These are phyloP conservation scores for Urocolius indicus DNA, from an alignment of 2,113 vertebrate genomes.

Conservation along the genomic window DNA sequence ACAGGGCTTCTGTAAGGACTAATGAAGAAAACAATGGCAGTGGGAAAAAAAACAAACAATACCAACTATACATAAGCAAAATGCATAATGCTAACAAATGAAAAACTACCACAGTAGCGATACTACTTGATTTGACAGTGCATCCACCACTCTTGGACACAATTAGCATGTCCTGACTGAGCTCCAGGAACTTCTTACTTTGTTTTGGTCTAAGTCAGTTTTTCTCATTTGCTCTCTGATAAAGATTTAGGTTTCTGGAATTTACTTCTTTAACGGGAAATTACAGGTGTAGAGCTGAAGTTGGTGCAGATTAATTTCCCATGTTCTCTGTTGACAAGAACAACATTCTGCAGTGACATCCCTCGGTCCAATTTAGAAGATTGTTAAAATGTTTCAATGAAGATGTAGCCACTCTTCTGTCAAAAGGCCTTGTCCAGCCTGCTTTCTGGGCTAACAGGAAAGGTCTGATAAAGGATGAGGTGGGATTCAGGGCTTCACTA, in stretches of 20 bases:
- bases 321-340: neutral
- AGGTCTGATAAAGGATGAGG: neutral
- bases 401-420: neutral
- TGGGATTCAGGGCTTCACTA: neutral
- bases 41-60: neutral
- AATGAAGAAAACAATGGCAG: neutral
- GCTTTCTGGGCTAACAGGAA: neutral
- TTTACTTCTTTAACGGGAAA: neutral
- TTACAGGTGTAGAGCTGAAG: neutral
- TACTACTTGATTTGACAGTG: neutral
- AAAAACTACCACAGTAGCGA: neutral
- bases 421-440: neutral
- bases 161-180: neutral
- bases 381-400: neutral
- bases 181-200: neutral
- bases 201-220: neutral
- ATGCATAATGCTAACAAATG: neutral
- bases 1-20: neutral
- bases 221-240: neutral
- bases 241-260: neutral
- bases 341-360: neutral
- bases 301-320: neutral
- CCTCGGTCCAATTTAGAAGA: neutral
- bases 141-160: neutral
- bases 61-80: neutral